A percentile compares a stretch with the other conserved stretches of the same genome.
Conservation (phyloP, 2,888 invertebrate species). For the Eugnorisma glareosa region DNA sequence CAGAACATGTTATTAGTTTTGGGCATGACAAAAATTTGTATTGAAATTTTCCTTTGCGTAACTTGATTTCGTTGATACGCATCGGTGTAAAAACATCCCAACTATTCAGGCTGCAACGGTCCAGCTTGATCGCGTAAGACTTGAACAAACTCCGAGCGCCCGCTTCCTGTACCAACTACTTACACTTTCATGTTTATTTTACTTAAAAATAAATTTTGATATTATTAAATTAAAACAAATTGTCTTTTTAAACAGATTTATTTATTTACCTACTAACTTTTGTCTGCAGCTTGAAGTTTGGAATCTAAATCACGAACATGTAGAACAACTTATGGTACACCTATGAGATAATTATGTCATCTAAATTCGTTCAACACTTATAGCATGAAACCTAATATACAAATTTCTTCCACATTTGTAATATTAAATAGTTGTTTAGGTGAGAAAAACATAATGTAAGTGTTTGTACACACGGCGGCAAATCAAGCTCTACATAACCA, state of each 20-base stretch:
- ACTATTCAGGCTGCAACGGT: constrained; percentile 38
- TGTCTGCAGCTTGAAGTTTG: neutral
- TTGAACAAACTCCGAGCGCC: constrained; percentile 62
- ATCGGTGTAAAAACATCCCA: constrained; percentile 30
- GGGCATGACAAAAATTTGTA: neutral
- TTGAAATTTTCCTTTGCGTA: no score
- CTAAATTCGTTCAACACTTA: neutral
- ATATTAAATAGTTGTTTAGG: neutral
- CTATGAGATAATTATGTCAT: neutral
- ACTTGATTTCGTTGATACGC: neutral
- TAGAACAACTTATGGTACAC: neutral
- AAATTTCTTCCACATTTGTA: neutral
- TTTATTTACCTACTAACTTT: neutral
- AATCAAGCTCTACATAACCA: no score
- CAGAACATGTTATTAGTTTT: neutral
- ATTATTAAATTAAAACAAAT: neutral
- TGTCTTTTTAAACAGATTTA: neutral
- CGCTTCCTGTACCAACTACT: constrained; percentile 15
- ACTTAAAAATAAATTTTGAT: neutral
- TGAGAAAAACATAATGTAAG: neutral
- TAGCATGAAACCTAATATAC: neutral
- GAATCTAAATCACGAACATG: neutral
- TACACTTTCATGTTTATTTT: constrained; percentile 37
- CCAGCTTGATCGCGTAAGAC: constrained; percentile 64
- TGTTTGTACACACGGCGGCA: no score